phyloP scores from a whole-genome alignment of 2,888 invertebrate genomes.

The Spatulosminthurus flaviceps region DNA sequence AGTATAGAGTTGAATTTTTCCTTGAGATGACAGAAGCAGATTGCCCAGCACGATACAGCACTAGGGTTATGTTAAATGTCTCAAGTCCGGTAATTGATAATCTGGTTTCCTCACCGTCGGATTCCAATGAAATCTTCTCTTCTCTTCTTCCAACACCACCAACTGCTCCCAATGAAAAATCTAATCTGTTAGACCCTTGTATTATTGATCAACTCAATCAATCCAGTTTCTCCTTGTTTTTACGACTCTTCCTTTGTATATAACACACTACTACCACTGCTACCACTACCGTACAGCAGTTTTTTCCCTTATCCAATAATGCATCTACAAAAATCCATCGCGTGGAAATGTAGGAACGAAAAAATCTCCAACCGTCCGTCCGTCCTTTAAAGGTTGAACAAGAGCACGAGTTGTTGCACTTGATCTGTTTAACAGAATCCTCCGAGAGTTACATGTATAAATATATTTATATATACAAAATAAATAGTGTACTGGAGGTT shows the following conservation, averaged over 20 bases:
- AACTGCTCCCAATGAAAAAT: slow-evolving; percentile 22
- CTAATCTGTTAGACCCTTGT: slow-evolving; percentile 21
- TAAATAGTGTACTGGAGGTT: too few species aligned
- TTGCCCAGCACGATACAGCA: slow-evolving; percentile 46
- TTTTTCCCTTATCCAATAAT: not conserved
- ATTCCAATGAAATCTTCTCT: slow-evolving; percentile 31
- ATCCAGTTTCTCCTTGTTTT: slow-evolving; percentile 36
- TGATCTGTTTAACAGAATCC: too few species aligned
- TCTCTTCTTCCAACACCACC: slow-evolving; percentile 37
- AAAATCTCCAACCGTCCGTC: too few species aligned
- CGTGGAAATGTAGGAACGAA: too few species aligned
- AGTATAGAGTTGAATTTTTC: slow-evolving; percentile 5
- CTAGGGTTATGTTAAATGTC: slow-evolving; percentile 42
- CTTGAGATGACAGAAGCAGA: slow-evolving; percentile 42
- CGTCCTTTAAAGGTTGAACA: too few species aligned
- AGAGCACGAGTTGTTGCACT: too few species aligned
- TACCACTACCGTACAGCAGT: not conserved
- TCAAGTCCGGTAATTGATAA: slow-evolving; percentile 41
- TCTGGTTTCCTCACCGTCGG: slow-evolving; percentile 46
- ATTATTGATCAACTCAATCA: slow-evolving; percentile 44
- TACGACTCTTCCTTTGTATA: slow-evolving; percentile 1
- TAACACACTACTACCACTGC: not conserved
- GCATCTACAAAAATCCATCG: too few species aligned
- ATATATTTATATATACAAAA: too few species aligned
- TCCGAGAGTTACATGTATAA: too few species aligned